Base-by-base conservation (phyloP, 2,113 vertebrate species). In the Clupea harengus region DNA sequence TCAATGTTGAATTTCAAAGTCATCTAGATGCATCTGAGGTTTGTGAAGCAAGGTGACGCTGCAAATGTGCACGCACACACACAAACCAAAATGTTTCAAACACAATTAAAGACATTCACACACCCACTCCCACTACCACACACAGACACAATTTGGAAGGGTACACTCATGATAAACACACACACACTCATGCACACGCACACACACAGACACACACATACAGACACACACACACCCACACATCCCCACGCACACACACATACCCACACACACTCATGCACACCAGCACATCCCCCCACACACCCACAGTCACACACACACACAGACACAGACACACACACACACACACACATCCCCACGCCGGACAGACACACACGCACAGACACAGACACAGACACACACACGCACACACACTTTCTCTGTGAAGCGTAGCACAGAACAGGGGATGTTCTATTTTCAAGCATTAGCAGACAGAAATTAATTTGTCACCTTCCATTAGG, bases 401-500 rank as follows among this genome's bases (percentile, higher is more conserved):
- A 28, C 64, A 72, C 64, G 15, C 64, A 72, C 25, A 72, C 64
- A 32, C 82, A 80, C 32, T 10, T 57, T 32, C 18, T 81, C 45
- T 84, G 84, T n/a, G 81, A 87, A 67, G 52, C 45, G 64, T 89
- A 85, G 75, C 84, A 82, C 9, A 83, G 64, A 72, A 86, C 85
- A 87, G 87, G 92, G 87, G 87, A 87, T 91, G 88, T 92, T 94
- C 91, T 92, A 94, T 94, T 95, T 94, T 91, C 92, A 91, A 90
- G 92, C 92, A 94, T 94, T 94, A 94, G 90, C 89, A 92, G 89
- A 64, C 92, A 92, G 90, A 92, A 92, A 94, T 94, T 94, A 93
- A 95, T 95, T 94, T 94, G 92, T 93, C 94, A 93, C 89, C 91
- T 94, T 94, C 92, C 93, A 95, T 95, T 95, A 94, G 90, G 90